Evolutionary conservation across 2,113 vertebrate genomes (phyloP).

Genomic region (Anoura caudifer): DNA sequence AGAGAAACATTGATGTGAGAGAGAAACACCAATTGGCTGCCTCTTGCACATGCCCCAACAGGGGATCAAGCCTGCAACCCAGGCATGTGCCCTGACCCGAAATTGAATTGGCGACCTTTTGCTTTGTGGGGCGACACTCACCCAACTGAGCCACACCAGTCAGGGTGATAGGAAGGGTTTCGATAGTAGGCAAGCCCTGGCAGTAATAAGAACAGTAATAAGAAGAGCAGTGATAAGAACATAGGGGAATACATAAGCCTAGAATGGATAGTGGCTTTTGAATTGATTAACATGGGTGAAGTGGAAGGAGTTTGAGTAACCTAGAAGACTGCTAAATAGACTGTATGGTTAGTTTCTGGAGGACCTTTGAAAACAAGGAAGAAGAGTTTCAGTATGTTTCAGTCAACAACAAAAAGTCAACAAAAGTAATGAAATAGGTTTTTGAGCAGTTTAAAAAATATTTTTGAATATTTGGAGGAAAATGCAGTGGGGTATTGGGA

Average conservation of each 20-base stretch:
- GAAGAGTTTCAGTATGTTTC: neutral
- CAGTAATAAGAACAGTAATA: neutral
- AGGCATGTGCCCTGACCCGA: too few species aligned
- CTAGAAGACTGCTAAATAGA: neutral
- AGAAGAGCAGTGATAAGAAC: neutral
- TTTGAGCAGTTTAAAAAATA: neutral
- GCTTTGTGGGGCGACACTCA: too few species aligned
- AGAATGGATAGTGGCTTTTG: neutral
- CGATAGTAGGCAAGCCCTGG: neutral
- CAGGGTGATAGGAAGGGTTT: neutral
- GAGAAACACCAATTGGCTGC: too few species aligned
- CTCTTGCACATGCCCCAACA: too few species aligned
- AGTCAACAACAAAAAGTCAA: neutral
- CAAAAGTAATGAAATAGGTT: neutral
- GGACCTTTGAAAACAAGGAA: neutral
- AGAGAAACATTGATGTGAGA: too few species aligned
- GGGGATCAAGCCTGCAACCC: too few species aligned
- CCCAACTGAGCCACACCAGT: too few species aligned
- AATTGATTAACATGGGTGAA: neutral
- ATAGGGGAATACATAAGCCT: neutral
- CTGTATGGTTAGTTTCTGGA: neutral
- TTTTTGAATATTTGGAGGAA: neutral
- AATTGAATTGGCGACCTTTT: too few species aligned
- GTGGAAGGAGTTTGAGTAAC: neutral
- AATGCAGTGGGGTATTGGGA: neutral